Evolutionary conservation across 2,797 vertebrate genomes (phyloP), one percentile per base, ranked within the genome.

Genomic region (Melanotaenia parkinsoni): DNA sequence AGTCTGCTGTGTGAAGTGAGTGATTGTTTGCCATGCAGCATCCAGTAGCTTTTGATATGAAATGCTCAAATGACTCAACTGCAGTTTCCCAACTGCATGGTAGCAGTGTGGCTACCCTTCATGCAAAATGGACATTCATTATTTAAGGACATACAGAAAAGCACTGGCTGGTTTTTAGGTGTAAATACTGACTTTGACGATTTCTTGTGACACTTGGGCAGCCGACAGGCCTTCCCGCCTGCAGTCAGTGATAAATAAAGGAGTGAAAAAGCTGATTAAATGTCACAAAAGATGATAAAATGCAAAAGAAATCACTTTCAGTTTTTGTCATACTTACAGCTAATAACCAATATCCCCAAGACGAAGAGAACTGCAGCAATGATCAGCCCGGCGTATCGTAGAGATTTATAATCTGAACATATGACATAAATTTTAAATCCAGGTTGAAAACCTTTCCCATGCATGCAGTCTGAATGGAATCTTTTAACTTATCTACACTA

Each of bases 311-410:
- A 10, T 24, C 10, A 10, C 9, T 60, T 32, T 59, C 24, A 54
- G 30, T 24, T 62, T 72, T 45, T 47, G 20, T n/a, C 9, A 45
- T 10, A 93, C 94, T 94, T 76, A 95, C 95, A 94, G 53, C 81
- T 47, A 16, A 95, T 70, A 38, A 95, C 73, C 90, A 94, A 58
- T 79, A 95, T 92, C 4, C 95, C 95, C 35, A 92, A 0, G 32
- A 95, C 0, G 51, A 94, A 95, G 62, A 95, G 90, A 0, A 94
- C 5, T 0, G 76, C 91, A 13, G 94, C 94, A 0, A 95, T 78
- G 43, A 63, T 38, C 53, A 95, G 73, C 3, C 94, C 95, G 18
- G 13, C 77, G 0, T 45, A 0, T 22, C 91, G 92, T 33, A 94
- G 80, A 63, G 70, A 75, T 0, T 2, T 0, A 24, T 95, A 94